phyloP scores from a whole-genome alignment of 2,797 vertebrate genomes.

The Salmo trutta region DNA sequence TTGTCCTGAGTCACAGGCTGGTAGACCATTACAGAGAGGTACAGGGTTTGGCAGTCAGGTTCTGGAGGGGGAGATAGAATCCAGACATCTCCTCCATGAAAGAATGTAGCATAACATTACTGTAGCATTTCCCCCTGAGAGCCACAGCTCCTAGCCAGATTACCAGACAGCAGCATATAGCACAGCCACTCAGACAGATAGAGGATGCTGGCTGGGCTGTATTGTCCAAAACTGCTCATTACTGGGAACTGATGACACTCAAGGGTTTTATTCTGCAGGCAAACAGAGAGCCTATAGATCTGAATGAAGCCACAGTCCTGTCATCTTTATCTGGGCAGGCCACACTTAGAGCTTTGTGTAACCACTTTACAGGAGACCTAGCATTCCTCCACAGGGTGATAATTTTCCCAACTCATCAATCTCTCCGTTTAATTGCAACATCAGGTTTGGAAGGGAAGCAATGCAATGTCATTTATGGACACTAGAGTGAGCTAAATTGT shows the following conservation, averaged over 20 bases:
- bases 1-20: too few species aligned
- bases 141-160: background rate
- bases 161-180: background rate
- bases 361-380: too few species aligned
- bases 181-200: background rate
- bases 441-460: background rate
- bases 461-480: background rate
- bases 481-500: background rate
- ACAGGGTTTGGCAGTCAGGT: too few species aligned
- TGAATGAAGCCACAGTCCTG: conserved; percentile 28
- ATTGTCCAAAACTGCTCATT: conserved; percentile 25
- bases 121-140: background rate
- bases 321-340: conserved; percentile 30
- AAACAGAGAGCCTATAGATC: conserved; percentile 14
- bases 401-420: conserved; percentile 3
- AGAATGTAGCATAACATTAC: too few species aligned
- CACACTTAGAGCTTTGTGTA: background rate
- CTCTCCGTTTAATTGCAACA: background rate
- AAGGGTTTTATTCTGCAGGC: conserved; percentile 18
- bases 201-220: background rate
- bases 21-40: too few species aligned
- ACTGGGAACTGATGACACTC: conserved; percentile 25
- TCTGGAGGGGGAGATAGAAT: too few species aligned
- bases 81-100: too few species aligned
- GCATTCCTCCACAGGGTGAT: conserved; percentile 23